Conservation (phyloP, 2,797 vertebrate species). For the Hydrocynus forskahlii region DNA sequence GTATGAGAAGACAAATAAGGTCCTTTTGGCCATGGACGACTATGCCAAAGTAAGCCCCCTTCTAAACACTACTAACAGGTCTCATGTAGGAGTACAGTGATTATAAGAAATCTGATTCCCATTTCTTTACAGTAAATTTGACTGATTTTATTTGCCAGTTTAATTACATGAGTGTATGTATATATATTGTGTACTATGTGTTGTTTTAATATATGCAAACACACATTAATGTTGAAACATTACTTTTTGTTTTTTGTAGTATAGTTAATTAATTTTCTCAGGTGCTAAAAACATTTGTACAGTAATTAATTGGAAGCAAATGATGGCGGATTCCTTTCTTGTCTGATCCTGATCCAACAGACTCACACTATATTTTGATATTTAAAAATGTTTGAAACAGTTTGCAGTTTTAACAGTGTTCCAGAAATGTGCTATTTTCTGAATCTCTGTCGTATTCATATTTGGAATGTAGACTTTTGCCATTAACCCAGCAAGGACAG, state of each 20-base stretch:
- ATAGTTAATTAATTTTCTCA: no score
- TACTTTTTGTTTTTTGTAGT: no score
- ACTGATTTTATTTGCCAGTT: background rate
- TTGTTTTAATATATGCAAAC: no score
- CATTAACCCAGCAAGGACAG: slow-evolving; percentile 72
- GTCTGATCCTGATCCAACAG: background rate
- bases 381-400: background rate
- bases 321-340: background rate
- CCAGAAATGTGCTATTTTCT: background rate
- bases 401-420: background rate
- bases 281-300: no score
- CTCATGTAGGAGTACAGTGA: background rate
- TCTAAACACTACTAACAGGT: background rate
- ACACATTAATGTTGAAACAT: no score
- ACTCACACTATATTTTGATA: background rate
- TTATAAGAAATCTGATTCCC: background rate
- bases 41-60: slow-evolving; percentile 73
- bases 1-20: slow-evolving; percentile 67
- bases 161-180: no score
- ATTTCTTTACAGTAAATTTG: background rate
- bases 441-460: slow-evolving; percentile 3
- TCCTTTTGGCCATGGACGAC: slow-evolving; percentile 77
- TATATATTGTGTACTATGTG: no score
- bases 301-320: no score
- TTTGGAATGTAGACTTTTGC: slow-evolving; percentile 50